Evolutionary conservation across 2,113 vertebrate genomes (phyloP).

Genomic region (Catharus minimus): DNA sequence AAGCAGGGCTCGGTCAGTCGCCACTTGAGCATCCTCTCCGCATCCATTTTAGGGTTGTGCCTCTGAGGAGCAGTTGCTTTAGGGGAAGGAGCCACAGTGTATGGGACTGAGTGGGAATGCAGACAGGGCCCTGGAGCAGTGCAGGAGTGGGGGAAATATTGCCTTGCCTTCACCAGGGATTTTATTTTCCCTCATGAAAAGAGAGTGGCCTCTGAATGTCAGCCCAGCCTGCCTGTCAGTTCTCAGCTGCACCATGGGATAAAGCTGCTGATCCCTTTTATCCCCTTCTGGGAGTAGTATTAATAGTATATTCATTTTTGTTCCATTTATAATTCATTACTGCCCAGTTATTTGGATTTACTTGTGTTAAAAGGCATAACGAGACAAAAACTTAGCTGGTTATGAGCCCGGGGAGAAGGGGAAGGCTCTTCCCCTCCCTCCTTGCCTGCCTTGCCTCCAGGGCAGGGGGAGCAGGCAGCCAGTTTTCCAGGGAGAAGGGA

Average conservation of each 20-base stretch:
- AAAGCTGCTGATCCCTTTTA: constrained; percentile 69
- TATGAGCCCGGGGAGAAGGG: neutral
- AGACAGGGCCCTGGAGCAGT: neutral
- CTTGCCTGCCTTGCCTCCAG: neutral
- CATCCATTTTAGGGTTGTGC: constrained; percentile 20
- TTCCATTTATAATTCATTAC: constrained; percentile 70
- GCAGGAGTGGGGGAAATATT: neutral
- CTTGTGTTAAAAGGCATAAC: constrained; percentile 56
- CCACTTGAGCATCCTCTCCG: constrained; percentile 5
- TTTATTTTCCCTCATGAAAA: constrained; percentile 43
- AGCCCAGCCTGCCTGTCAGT: constrained; percentile 52
- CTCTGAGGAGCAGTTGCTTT: neutral
- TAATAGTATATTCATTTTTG: constrained; percentile 69
- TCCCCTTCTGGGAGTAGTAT: constrained; percentile 65
- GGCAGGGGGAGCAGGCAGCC: neutral
- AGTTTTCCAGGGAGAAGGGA: neutral
- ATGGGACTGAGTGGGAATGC: neutral
- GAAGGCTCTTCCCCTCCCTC: neutral
- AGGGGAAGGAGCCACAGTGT: neutral
- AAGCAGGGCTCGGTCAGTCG: neutral
- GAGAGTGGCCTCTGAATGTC: constrained; percentile 60
- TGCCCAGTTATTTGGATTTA: constrained; percentile 67
- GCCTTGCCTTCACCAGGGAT: neutral
- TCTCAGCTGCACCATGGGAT: constrained; percentile 66
- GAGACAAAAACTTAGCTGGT: constrained; percentile 56